Percentiles rank a stretch among this genome's conserved stretches.
Evolutionary conservation across 2,888 invertebrate genomes (phyloP).

Genomic region (Acanthosoma haemorrhoidale): DNA sequence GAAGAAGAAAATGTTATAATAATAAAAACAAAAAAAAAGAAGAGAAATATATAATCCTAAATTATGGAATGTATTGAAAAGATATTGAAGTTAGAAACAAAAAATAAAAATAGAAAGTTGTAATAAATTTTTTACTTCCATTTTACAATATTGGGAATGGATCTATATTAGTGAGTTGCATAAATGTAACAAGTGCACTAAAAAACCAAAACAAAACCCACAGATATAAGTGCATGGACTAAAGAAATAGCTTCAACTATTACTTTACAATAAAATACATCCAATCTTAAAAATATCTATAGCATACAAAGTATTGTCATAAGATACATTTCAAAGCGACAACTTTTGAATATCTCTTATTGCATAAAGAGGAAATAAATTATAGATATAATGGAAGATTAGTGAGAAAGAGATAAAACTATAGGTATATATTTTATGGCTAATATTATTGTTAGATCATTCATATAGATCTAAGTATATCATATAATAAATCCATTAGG

Average conservation of each 20-base stretch:
- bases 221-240: not conserved
- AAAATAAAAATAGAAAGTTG: too few relatives aligned
- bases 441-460: not conserved
- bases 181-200: not conserved
- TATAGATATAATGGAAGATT: conserved; percentile 7
- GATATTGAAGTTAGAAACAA: not conserved
- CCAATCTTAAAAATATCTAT: conserved; percentile 22
- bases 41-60: not conserved
- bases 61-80: not conserved
- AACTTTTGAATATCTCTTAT: not conserved
- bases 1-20: not conserved
- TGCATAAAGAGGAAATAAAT: not conserved
- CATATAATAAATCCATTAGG: not conserved
- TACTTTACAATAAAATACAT: conserved; percentile 7
- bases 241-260: not conserved
- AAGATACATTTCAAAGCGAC: conserved; percentile 21
- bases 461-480: not conserved
- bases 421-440: not conserved
- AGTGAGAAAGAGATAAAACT: conserved; percentile 5
- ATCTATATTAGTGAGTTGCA: too few relatives aligned
- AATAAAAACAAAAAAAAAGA: not conserved
- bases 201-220: not conserved
- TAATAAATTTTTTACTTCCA: too few relatives aligned
- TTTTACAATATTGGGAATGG: too few relatives aligned
- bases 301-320: conserved; percentile 28